A percentile compares a stretch with the other conserved stretches of the same genome.
Evolutionary conservation across 1,140 invertebrate species (phyloP).

Genomic region (Wasmannia auropunctata): DNA sequence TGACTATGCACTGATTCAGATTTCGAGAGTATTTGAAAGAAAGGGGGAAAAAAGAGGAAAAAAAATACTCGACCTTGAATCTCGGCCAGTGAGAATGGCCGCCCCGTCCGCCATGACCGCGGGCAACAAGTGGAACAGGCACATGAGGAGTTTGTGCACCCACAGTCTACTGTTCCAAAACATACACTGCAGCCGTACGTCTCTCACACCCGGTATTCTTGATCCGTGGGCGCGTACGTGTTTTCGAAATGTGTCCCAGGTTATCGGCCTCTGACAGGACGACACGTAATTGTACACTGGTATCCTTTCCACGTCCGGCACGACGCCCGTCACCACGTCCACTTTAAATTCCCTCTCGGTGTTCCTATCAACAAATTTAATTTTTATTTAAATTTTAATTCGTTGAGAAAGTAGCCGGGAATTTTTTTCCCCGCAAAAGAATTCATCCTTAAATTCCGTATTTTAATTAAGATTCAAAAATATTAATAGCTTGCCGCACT

Average conservation of each 20-base stretch:
- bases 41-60: neutral
- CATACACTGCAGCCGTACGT: slow-evolving; percentile 86
- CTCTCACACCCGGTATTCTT: slow-evolving; percentile 79
- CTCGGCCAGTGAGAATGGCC: slow-evolving; percentile 75
- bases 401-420: no score
- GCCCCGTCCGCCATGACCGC: slow-evolving; percentile 80
- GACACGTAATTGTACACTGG: slow-evolving; percentile 87
- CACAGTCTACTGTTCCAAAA: slow-evolving; percentile 82
- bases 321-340: neutral
- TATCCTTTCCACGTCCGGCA: slow-evolving; percentile 28
- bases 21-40: neutral
- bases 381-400: neutral
- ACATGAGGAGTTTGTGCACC: slow-evolving; percentile 83
- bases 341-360: neutral
- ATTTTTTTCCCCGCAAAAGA: neutral
- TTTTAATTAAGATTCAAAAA: neutral
- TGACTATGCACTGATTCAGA: no score
- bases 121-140: slow-evolving; percentile 83
- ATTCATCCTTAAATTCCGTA: neutral
- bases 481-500: neutral
- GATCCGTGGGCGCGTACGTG: slow-evolving; percentile 81
- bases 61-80: slow-evolving; percentile 79
- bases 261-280: slow-evolving; percentile 86
- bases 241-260: slow-evolving; percentile 86
- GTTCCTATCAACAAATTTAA: neutral